These are phyloP conservation scores for Platyscapa corneri DNA, from an alignment of 1,140 invertebrate genomes.

Conservation along the genomic window DNA sequence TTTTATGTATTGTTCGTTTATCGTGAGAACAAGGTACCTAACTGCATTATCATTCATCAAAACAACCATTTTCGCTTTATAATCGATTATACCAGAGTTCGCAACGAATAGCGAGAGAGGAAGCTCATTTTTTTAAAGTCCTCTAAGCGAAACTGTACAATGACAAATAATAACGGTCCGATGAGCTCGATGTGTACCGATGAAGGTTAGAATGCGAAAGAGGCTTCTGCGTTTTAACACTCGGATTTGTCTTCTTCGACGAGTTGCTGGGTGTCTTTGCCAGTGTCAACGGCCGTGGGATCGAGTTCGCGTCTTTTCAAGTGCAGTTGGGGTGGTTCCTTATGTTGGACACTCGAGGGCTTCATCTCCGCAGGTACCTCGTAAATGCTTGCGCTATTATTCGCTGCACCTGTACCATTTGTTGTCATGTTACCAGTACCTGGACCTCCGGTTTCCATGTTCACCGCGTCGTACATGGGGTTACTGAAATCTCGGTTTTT, in stretches of 20 bases:
- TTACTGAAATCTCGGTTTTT: slow-evolving; percentile 94
- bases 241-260: slow-evolving; percentile 89
- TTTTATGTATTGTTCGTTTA: background rate
- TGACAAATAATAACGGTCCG: background rate
- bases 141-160: background rate
- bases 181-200: too few species aligned
- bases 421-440: slow-evolving; percentile 66
- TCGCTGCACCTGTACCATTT: slow-evolving; percentile 77
- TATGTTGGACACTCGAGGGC: slow-evolving; percentile 86
- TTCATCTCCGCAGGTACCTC: slow-evolving; percentile 85
- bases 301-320: slow-evolving; percentile 86
- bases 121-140: background rate
- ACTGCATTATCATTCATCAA: background rate
- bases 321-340: slow-evolving; percentile 83
- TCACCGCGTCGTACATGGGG: slow-evolving; percentile 95
- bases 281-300: slow-evolving; percentile 87
- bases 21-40: background rate
- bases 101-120: background rate
- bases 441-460: slow-evolving; percentile 72
- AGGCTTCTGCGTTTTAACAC: slow-evolving; percentile 61
- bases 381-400: slow-evolving; percentile 82
- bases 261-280: slow-evolving; percentile 92
- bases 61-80: slow-evolving; percentile 3
- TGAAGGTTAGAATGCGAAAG: background rate
- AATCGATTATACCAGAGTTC: background rate